A percentile compares a stretch with the other conserved stretches of the same genome.
Conservation (phyloP, 2,113 vertebrate genomes). For the Circaetus cinerascens region DNA sequence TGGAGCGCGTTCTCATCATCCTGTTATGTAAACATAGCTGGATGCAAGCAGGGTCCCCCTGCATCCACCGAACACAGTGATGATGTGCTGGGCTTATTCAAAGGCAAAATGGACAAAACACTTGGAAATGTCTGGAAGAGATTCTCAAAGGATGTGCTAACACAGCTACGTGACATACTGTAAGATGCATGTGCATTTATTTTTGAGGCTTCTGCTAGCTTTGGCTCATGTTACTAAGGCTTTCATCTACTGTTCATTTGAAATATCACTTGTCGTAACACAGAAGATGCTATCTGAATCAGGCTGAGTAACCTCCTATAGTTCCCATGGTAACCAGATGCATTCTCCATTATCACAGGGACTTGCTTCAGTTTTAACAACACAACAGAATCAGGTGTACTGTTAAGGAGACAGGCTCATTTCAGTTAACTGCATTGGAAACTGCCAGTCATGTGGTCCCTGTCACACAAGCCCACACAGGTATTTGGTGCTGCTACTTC, state of each 20-base stretch:
- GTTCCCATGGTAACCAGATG: constrained; percentile 70
- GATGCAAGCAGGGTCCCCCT: background rate
- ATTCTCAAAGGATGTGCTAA: fast-evolving
- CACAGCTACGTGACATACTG: background rate
- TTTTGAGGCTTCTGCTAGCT: background rate
- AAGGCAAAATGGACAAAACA: background rate
- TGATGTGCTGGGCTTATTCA: background rate
- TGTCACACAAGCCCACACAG: background rate
- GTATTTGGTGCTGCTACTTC: background rate
- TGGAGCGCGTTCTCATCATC: background rate
- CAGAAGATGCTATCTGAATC: background rate
- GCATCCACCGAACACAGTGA: no score
- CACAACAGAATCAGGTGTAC: background rate
- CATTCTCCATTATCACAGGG: constrained; percentile 14
- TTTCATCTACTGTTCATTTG: background rate
- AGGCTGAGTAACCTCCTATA: constrained; percentile 29
- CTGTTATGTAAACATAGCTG: background rate
- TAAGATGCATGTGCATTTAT: fast-evolving
- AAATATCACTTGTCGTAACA: background rate
- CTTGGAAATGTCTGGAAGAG: background rate
- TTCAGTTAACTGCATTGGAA: background rate
- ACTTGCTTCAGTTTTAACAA: constrained; percentile 2
- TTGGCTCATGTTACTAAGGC: background rate
- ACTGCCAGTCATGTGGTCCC: background rate
- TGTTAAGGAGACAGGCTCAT: background rate